Evolutionary conservation across 1,140 invertebrate genomes (phyloP).

Genomic region (Panulirus ornatus): DNA sequence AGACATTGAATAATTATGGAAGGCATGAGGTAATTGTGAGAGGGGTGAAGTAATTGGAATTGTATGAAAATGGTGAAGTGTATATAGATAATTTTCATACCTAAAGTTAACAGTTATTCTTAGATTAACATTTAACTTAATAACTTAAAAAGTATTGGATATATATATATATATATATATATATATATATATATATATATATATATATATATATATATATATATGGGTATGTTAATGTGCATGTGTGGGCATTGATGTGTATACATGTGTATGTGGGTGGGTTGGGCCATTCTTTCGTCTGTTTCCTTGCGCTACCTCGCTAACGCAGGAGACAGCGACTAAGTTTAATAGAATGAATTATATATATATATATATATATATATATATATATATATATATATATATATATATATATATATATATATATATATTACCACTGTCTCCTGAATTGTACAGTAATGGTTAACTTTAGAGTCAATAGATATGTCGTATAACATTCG

Average conservation of each 20-base stretch:
- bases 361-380: background rate
- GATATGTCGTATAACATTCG: too few relatives aligned
- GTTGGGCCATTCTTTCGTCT: too few relatives aligned
- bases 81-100: background rate
- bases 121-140: background rate
- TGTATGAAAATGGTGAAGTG: background rate
- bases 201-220: background rate
- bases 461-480: too few relatives aligned
- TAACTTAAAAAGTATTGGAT: background rate
- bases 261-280: too few relatives aligned
- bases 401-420: too few relatives aligned
- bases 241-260: too few relatives aligned
- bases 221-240: too few relatives aligned
- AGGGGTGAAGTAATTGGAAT: background rate
- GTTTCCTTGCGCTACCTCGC: too few relatives aligned
- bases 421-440: too few relatives aligned
- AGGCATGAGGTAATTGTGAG: background rate
- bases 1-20: background rate
- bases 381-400: background rate
- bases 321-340: too few relatives aligned
- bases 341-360: too few relatives aligned
- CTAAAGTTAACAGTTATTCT: background rate
- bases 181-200: conserved; percentile 13
- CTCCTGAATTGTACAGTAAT: too few relatives aligned
- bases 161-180: conserved; percentile 1